phyloP scores from a whole-genome alignment of 2,888 invertebrate species.

The Drosophila barbarae region DNA sequence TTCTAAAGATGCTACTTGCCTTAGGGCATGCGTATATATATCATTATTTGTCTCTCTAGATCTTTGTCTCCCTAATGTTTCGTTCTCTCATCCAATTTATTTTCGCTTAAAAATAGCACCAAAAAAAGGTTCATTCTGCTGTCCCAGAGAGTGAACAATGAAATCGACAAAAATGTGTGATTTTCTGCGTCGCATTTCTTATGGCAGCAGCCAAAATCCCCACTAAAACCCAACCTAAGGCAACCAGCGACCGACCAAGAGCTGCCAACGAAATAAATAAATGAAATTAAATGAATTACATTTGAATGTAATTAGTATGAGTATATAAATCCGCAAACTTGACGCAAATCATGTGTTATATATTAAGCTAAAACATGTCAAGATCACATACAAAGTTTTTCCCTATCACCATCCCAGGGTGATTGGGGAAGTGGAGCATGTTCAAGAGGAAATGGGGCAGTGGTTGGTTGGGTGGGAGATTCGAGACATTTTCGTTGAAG shows the following conservation, averaged over 20 bases:
- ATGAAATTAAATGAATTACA: constrained; percentile 43
- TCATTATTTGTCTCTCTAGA: not conserved
- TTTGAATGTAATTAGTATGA: constrained; percentile 45
- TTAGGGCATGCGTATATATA: constrained; percentile 7
- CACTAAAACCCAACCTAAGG: constrained; percentile 7
- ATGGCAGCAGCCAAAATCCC: constrained; percentile 20
- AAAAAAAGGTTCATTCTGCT: constrained; percentile 43
- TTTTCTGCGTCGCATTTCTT: constrained; percentile 36
- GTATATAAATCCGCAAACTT: constrained; percentile 27
- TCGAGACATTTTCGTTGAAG: not conserved
- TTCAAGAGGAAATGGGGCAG: not conserved
- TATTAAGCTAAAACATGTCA: constrained; percentile 41
- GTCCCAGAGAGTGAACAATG: constrained; percentile 22
- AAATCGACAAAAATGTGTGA: constrained; percentile 31
- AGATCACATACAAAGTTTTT: constrained; percentile 18
- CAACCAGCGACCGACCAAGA: not conserved
- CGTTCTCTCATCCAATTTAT: constrained; percentile 10
- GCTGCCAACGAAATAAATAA: constrained; percentile 42
- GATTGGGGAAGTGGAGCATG: constrained; percentile 20
- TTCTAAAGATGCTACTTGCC: not conserved
- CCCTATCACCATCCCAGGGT: constrained; percentile 11
- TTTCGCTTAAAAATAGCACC: constrained; percentile 46
- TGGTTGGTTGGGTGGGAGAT: not conserved
- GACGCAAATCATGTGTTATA: constrained; percentile 46
- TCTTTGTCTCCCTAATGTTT: constrained; percentile 2